phyloP scores from a whole-genome alignment of 2,888 invertebrate species.

The Priocnemis perturbator region DNA sequence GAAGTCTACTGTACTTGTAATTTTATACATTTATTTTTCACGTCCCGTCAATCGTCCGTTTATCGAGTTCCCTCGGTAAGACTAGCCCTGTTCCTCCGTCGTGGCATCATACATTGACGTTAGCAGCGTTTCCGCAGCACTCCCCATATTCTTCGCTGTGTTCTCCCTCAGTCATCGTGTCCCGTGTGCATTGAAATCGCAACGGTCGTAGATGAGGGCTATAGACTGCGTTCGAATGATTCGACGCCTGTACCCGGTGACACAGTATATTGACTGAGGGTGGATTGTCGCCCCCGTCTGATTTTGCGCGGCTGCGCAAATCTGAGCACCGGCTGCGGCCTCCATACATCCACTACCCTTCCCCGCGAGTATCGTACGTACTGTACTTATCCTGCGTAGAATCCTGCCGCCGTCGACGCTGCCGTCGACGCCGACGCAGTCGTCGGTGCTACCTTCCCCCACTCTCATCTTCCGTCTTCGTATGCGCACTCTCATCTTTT shows the following conservation, averaged over 20 bases:
- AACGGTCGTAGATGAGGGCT: neutral
- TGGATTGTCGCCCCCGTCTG: conserved; percentile 72
- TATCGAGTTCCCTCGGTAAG: no score
- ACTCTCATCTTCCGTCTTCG: conserved; percentile 33
- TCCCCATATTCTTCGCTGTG: no score
- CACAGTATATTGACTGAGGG: conserved; percentile 72
- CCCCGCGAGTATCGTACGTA: conserved; percentile 38
- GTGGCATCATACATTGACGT: no score
- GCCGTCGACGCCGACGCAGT: conserved; percentile 50
- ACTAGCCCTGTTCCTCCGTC: no score
- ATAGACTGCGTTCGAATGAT: conserved; percentile 45
- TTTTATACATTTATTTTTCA: no score
- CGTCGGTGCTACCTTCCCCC: conserved; percentile 36
- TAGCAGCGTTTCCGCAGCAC: no score
- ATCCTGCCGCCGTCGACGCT: conserved; percentile 44
- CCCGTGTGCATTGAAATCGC: no score
- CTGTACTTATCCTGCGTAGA: conserved; percentile 58
- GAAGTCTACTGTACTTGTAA: no score
- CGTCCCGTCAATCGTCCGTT: no score
- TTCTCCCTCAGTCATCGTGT: no score
- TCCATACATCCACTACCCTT: conserved; percentile 56
- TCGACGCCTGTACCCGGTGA: conserved; percentile 55
- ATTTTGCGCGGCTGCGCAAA: conserved; percentile 77
- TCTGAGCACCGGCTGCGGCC: conserved; percentile 63
- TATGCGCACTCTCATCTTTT: conserved; percentile 10